Evolutionary conservation across 2,797 vertebrate species (phyloP).

Genomic region (Channa striata): DNA sequence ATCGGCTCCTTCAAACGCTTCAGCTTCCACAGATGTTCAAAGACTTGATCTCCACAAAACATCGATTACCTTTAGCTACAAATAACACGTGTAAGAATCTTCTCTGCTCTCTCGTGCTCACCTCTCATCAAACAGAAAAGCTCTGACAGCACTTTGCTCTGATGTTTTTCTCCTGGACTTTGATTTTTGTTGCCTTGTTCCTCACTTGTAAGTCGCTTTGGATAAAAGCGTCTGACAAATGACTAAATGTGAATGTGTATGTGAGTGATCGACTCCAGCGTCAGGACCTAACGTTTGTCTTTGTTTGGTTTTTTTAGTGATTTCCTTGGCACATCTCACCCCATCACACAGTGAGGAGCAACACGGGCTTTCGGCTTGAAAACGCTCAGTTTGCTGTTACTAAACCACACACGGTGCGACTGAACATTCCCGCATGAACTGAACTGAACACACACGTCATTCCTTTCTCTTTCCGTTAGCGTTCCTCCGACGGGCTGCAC

Average conservation of each 20-base stretch:
- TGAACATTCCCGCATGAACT: conserved; percentile 13
- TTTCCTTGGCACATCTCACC: conserved; percentile 54
- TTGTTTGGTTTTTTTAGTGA: conserved; percentile 41
- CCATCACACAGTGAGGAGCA: conserved; percentile 7
- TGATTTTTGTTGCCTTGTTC: too few relatives aligned
- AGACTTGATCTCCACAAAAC: not conserved
- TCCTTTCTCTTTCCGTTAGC: conserved; percentile 2
- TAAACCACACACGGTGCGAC: not conserved
- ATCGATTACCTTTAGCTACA: too few relatives aligned
- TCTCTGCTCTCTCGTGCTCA: too few relatives aligned
- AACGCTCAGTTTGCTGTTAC: not conserved
- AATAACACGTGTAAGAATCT: too few relatives aligned
- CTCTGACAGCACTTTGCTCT: too few relatives aligned
- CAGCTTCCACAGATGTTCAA: too few relatives aligned
- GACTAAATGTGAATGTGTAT: too few relatives aligned
- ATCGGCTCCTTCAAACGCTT: too few relatives aligned
- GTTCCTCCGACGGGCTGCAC: conserved; percentile 20
- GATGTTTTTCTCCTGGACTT: too few relatives aligned
- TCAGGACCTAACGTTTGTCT: not conserved
- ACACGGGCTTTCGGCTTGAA: conserved; percentile 1
- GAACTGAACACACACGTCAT: conserved; percentile 9
- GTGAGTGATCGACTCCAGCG: not conserved
- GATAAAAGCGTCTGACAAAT: too few relatives aligned
- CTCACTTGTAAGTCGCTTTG: too few relatives aligned
- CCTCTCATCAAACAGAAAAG: too few relatives aligned